Percentiles rank a stretch among this genome's conserved stretches.
phyloP scores from a whole-genome alignment of 1,140 invertebrate genomes.

The Anoplophora glabripennis region DNA sequence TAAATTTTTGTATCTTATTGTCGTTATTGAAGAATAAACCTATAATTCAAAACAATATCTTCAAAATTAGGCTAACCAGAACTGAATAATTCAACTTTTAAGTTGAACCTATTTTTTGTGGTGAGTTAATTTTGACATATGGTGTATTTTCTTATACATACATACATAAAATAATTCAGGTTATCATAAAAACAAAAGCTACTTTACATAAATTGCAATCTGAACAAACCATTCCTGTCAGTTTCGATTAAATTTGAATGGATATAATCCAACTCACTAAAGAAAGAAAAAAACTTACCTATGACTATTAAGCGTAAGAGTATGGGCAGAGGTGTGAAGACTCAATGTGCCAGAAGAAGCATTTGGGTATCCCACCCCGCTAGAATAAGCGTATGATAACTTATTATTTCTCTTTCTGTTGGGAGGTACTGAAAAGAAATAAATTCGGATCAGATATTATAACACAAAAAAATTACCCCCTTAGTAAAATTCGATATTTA shows the following conservation, averaged over 20 bases:
- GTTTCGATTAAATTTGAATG: background rate
- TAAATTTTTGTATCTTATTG: too few relatives aligned
- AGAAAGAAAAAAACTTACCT: slow-evolving; percentile 33
- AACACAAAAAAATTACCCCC: too few relatives aligned
- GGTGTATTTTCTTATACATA: too few relatives aligned
- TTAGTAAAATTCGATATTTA: too few relatives aligned
- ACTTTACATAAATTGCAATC: background rate
- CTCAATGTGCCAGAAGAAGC: slow-evolving; percentile 35
- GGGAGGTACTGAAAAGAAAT: slow-evolving; percentile 28
- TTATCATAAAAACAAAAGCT: too few relatives aligned
- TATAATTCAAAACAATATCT: too few relatives aligned
- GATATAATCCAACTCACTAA: background rate
- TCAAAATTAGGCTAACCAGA: too few relatives aligned
- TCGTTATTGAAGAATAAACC: too few relatives aligned
- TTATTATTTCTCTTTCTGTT: slow-evolving; percentile 37
- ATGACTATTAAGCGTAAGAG: slow-evolving; percentile 49
- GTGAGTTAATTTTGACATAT: too few relatives aligned
- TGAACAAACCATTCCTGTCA: background rate
- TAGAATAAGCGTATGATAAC: slow-evolving; percentile 38
- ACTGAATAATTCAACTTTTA: too few relatives aligned
- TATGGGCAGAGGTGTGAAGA: slow-evolving; percentile 42
- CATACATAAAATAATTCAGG: too few relatives aligned
- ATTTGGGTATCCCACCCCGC: slow-evolving; percentile 33
- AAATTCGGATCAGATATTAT: background rate
- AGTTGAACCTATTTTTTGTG: too few relatives aligned